Conservation (phyloP, 2,888 invertebrate genomes). For the Hemistola chrysoprasaria region DNA sequence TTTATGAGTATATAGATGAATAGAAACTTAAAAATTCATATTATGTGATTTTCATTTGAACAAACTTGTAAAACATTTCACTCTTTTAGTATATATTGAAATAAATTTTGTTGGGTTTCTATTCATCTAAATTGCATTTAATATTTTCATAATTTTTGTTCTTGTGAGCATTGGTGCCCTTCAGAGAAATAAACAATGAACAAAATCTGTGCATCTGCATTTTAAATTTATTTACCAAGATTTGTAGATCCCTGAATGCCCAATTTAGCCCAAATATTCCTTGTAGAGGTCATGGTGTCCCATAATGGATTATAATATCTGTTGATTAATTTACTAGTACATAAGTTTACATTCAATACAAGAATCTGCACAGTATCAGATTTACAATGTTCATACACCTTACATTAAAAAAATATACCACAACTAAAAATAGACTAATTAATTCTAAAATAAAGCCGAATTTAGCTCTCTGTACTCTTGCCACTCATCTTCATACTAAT, state of each 20-base stretch:
- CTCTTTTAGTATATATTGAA: too few species aligned
- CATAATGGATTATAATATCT: constrained; percentile 47
- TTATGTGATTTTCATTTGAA: too few species aligned
- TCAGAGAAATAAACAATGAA: constrained; percentile 19
- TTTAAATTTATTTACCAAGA: constrained; percentile 57
- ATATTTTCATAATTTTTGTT: constrained; percentile 1
- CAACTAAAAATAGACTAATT: constrained; percentile 34
- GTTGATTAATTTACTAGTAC: constrained; percentile 17
- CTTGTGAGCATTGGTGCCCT: background rate
- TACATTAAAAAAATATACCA: constrained; percentile 25
- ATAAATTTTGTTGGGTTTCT: too few species aligned
- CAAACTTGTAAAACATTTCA: too few species aligned
- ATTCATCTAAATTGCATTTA: too few species aligned
- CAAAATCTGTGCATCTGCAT: constrained; percentile 34
- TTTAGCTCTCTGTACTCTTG: constrained; percentile 31
- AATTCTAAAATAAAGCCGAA: constrained; percentile 36
- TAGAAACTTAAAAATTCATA: background rate
- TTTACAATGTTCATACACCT: constrained; percentile 19
- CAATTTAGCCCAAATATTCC: constrained; percentile 68
- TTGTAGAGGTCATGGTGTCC: constrained; percentile 55
- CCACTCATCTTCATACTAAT: constrained; percentile 32
- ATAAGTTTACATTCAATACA: constrained; percentile 16
- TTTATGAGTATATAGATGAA: background rate
- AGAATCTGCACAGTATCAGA: constrained; percentile 22
- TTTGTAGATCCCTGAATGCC: constrained; percentile 61